A percentile compares a stretch with the other conserved stretches of the same genome.
Evolutionary conservation across 2,113 vertebrate genomes (phyloP).

Genomic region (Hydrolagus affinis): DNA sequence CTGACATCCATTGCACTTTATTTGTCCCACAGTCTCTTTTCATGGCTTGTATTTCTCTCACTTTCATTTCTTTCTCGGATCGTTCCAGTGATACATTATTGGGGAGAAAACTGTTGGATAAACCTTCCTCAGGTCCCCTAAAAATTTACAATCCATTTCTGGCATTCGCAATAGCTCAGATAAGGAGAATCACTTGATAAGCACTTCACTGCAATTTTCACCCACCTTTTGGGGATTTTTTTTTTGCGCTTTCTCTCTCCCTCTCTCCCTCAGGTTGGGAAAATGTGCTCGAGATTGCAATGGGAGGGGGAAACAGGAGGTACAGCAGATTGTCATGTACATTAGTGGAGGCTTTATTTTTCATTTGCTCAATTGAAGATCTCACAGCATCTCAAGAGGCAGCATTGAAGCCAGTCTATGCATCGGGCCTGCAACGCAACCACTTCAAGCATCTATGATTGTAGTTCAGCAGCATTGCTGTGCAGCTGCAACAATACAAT

Average conservation of each 20-base stretch:
- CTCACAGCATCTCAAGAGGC: background rate
- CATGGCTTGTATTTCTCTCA: background rate
- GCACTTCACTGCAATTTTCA: slow-evolving; percentile 8
- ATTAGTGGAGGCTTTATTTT: background rate
- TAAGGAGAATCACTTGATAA: slow-evolving; percentile 29
- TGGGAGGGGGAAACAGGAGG: background rate
- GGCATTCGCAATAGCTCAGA: slow-evolving; percentile 12
- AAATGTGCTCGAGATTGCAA: background rate
- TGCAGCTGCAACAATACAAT: slow-evolving; percentile 55
- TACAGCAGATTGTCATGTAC: background rate
- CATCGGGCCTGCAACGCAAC: background rate
- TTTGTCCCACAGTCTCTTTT: background rate
- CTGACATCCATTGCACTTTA: background rate
- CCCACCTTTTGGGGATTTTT: background rate
- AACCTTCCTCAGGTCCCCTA: slow-evolving; percentile 9
- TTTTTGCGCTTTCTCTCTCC: background rate
- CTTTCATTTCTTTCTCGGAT: background rate
- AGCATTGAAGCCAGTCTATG: background rate
- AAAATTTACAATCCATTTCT: slow-evolving; percentile 21
- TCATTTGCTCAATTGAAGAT: background rate
- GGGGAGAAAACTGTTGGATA: background rate
- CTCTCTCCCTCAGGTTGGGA: background rate
- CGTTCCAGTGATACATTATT: background rate
- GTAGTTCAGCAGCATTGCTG: slow-evolving; percentile 20
- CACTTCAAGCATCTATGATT: slow-evolving; percentile 15